These are phyloP conservation scores for Taenaris catops DNA, from an alignment of 2,888 invertebrate genomes.

Conservation along the genomic window DNA sequence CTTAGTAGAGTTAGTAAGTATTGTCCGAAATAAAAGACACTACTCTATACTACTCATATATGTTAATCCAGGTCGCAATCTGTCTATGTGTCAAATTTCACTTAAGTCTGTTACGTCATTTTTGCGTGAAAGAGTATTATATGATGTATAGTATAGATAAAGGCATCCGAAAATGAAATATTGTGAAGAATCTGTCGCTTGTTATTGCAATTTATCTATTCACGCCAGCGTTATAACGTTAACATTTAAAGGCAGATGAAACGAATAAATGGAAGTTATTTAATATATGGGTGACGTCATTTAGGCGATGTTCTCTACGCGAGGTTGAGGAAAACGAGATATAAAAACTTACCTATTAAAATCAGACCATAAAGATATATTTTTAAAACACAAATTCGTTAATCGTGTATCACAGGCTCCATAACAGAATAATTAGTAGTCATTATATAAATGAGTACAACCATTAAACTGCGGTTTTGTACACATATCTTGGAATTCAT, in stretches of 20 bases:
- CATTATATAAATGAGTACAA: slow-evolving; percentile 8
- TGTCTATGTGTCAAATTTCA: no score
- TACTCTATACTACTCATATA: no score
- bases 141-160: no score
- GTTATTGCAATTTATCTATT: no score
- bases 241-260: slow-evolving; percentile 7
- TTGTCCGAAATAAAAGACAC: no score
- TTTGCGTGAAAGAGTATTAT: no score
- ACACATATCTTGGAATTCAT: not conserved
- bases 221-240: no score
- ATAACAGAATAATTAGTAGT: slow-evolving; percentile 13
- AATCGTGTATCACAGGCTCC: not conserved
- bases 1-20: no score
- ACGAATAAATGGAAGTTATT: slow-evolving; percentile 10
- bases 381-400: slow-evolving; percentile 4
- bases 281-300: slow-evolving; percentile 24
- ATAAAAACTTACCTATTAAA: slow-evolving; percentile 5
- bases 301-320: slow-evolving; percentile 17
- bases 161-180: no score
- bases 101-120: no score
- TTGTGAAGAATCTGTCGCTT: no score
- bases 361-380: slow-evolving; percentile 1
- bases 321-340: slow-evolving; percentile 15
- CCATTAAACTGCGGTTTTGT: slow-evolving; percentile 3
- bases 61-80: no score